Conservation (phyloP, 2,888 invertebrate genomes). For the Dicroscelio sp. region DNA sequence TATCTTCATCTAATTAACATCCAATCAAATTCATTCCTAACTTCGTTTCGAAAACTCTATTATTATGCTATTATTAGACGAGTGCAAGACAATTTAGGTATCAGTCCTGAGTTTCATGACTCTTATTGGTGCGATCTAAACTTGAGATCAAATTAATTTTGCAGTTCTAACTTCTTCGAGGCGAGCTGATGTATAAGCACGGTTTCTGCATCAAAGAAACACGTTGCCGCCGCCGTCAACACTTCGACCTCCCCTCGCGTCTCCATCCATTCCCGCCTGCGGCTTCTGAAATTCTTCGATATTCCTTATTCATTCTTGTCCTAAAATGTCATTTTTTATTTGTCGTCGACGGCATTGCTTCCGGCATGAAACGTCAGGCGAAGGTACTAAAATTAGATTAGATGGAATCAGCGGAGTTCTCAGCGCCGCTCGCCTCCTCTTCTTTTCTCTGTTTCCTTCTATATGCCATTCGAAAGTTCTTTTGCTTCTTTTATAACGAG, state of each 20-base stretch:
- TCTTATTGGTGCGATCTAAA: slow-evolving; percentile 77
- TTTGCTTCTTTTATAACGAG: slow-evolving; percentile 71
- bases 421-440: slow-evolving; percentile 49
- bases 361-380: slow-evolving; percentile 84
- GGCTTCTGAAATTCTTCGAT: slow-evolving; percentile 67
- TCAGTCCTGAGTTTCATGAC: slow-evolving; percentile 21
- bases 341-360: slow-evolving; percentile 79
- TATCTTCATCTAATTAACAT: too few relatives aligned
- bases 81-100: background rate
- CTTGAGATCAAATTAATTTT: slow-evolving; percentile 89
- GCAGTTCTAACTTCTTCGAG: slow-evolving; percentile 87
- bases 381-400: slow-evolving; percentile 87
- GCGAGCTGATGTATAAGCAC: slow-evolving; percentile 35
- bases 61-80: too few relatives aligned
- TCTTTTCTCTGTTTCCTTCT: slow-evolving; percentile 36
- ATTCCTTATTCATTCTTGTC: slow-evolving; percentile 68
- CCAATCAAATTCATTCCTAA: too few relatives aligned
- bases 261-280: slow-evolving; percentile 38
- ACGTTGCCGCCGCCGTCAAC: slow-evolving; percentile 59
- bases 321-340: slow-evolving; percentile 73
- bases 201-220: slow-evolving; percentile 59
- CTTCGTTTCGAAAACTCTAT: too few relatives aligned
- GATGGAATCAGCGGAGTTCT: slow-evolving; percentile 85
- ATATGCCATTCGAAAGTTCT: slow-evolving; percentile 67
- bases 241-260: slow-evolving; percentile 14